Percentiles rank a stretch among this genome's conserved stretches.
Evolutionary conservation across 2,113 vertebrate species (phyloP).

Genomic region (Platichthys flesus): DNA sequence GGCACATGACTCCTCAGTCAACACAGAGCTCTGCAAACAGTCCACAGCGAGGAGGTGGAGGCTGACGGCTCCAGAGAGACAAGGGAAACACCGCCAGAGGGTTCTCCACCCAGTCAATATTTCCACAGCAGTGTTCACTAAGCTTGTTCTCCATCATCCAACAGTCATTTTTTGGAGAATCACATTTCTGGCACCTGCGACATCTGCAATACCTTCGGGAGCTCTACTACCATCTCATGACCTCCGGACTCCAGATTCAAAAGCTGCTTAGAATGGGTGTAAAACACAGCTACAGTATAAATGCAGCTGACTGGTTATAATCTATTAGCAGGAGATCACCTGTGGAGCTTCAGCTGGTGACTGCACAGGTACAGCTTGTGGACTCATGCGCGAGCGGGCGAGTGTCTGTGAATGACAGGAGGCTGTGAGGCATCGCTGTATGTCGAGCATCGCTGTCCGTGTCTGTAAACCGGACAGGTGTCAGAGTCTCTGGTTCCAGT

Average conservation of each 20-base stretch:
- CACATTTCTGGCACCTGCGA: no score
- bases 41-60: neutral
- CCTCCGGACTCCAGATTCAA: neutral
- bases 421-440: neutral
- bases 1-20: neutral
- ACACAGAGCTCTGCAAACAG: conserved; percentile 35
- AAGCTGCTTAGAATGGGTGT: neutral
- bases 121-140: no score
- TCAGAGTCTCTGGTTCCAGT: conserved; percentile 27
- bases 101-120: no score
- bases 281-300: no score
- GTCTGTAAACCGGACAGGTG: conserved; percentile 48
- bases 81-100: neutral
- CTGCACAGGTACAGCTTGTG: conserved; percentile 7
- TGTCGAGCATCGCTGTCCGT: neutral
- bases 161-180: no score
- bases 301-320: neutral
- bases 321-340: neutral
- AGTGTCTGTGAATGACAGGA: conserved; percentile 5
- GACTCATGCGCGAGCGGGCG: neutral
- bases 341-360: neutral
- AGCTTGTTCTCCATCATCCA: no score
- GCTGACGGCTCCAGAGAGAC: neutral
- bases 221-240: neutral
- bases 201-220: no score